Percentiles rank a stretch among this genome's conserved stretches.
Evolutionary conservation across 2,888 invertebrate genomes (phyloP).

Genomic region (Ligdia adustata): DNA sequence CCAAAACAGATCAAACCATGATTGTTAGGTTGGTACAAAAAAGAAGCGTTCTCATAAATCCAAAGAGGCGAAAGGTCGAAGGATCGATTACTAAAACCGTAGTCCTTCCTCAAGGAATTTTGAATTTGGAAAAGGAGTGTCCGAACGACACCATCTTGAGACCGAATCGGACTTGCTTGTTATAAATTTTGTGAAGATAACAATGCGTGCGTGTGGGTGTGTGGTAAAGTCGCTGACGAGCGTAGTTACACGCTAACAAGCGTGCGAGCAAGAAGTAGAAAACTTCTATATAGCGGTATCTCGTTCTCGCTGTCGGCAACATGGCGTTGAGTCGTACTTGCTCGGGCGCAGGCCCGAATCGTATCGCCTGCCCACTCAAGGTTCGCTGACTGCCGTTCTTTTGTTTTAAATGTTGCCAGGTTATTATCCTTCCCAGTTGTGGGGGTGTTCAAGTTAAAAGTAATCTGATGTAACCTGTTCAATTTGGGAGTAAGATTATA

Average conservation of each 20-base stretch:
- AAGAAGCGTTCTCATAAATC: conserved; percentile 57
- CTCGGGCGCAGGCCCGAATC: conserved; percentile 87
- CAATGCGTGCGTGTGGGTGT: conserved; percentile 81
- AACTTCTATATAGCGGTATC: conserved; percentile 51
- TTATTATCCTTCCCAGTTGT: conserved; percentile 25
- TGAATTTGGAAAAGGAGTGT: no score
- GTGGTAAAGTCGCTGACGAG: conserved; percentile 79
- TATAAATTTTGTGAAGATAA: conserved; percentile 83
- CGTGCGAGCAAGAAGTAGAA: conserved; percentile 61
- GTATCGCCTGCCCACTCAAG: conserved; percentile 86
- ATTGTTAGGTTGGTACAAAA: conserved; percentile 45
- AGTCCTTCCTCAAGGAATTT: conserved; percentile 81
- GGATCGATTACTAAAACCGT: conserved; percentile 55
- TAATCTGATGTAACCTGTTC: no score
- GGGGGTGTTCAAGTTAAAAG: no score
- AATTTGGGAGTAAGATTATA: no score
- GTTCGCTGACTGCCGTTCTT: conserved; percentile 85
- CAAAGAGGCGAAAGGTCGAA: conserved; percentile 51
- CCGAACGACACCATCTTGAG: conserved; percentile 53
- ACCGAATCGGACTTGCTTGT: conserved; percentile 79
- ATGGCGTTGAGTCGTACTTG: conserved; percentile 84
- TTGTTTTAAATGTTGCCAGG: conserved; percentile 82
- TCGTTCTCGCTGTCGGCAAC: conserved; percentile 68
- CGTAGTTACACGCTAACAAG: conserved; percentile 84
- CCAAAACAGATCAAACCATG: conserved; percentile 59